A percentile compares a stretch with the other conserved stretches of the same genome.
Conservation (phyloP, 2,888 invertebrate species). For the Rotaria macrura region DNA sequence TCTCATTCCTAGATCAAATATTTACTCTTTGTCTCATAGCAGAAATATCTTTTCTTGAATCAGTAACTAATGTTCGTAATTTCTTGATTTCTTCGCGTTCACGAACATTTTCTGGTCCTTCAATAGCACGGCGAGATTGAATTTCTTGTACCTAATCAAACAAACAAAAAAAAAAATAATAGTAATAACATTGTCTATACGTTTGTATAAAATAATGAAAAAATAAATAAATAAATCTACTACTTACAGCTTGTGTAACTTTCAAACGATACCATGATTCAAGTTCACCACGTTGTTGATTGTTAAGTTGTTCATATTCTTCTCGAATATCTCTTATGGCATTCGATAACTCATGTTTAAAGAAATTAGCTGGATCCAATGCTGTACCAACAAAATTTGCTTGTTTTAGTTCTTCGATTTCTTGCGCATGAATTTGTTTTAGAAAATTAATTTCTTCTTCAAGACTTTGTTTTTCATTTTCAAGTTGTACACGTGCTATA, state of each 20-base stretch:
- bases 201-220: too few relatives aligned
- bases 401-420: conserved; percentile 26
- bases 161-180: not conserved
- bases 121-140: conserved; percentile 24
- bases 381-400: conserved; percentile 42
- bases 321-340: conserved; percentile 53
- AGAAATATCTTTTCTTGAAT: conserved; percentile 28
- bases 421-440: conserved; percentile 52
- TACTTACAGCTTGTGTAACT: conserved; percentile 16
- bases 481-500: conserved; percentile 52
- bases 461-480: conserved; percentile 52
- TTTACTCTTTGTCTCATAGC: conserved; percentile 20
- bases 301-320: conserved; percentile 52
- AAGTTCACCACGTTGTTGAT: conserved; percentile 50
- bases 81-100: conserved; percentile 30
- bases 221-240: too few relatives aligned
- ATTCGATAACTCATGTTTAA: conserved; percentile 53
- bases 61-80: conserved; percentile 28
- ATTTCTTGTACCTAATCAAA: conserved; percentile 27
- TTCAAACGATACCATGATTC: conserved; percentile 53
- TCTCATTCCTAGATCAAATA: not conserved
- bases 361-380: conserved; percentile 54
- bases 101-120: conserved; percentile 25
- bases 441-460: conserved; percentile 53
- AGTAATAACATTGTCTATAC: too few relatives aligned